Base-by-base conservation (phyloP, 1,140 invertebrate species). In the Pachypeltis micranthus region DNA sequence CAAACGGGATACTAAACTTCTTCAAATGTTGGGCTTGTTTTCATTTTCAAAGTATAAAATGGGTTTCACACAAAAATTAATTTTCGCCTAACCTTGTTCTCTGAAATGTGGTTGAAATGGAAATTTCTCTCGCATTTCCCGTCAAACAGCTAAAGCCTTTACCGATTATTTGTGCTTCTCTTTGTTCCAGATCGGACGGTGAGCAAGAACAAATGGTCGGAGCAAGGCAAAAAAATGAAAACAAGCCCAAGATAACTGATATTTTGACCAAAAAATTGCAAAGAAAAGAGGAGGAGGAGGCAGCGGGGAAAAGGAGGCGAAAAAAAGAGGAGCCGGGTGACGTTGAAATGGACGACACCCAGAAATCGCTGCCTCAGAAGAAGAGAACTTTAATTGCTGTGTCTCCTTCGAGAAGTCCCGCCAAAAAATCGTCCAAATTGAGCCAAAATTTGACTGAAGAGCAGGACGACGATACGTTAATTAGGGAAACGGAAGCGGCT, bases 401-500 rank as follows among this genome's bases (percentile, higher is more conserved):
- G n/a, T 72, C 72, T 24, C 63, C 70, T 31, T 72, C 72, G 7
- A 73, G 73, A 39, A 82, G 79, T 70, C 78, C 78, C 0, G 75
- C 75, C 14, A 78, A 78, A 63, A 82, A 81, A 62, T 69, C 73
- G 0, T 72, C 63, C 63, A 80, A 77, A 69, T 44, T 71, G 62
- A 62, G 66, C 63, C 61, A 31, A 69, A 72, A 39, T 75, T 76
- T 44, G 75, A 82, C 74, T 25, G 80, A 82, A 65, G 74, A 74
- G 0, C 80, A 75, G 64, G 87, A 90, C 67, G 86, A 91, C 66
- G 87, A 89, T 72, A 86, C 83, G 1, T 75, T 89, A 4, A 90
- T 93, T 61, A 77, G 87, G 51, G 90, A 93, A 74, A 91, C 90
- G 0, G 89, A 93, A 71, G 87, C 86, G 1, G 88, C 88, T 0